Evolutionary conservation across 2,888 invertebrate species (phyloP).

Genomic region (Stenodema calcarata): DNA sequence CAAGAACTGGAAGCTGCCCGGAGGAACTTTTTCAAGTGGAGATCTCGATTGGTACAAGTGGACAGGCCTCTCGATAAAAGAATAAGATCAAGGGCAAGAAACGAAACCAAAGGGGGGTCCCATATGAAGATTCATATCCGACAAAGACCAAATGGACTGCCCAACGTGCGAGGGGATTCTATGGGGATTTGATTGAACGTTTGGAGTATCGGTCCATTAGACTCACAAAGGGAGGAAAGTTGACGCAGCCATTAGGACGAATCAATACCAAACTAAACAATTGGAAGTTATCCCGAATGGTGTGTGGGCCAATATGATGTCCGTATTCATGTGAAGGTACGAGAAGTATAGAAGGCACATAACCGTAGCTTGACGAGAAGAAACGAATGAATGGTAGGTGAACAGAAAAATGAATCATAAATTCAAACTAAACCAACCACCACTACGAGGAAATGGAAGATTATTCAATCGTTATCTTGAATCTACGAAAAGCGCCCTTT

Average conservation of each 20-base stretch:
- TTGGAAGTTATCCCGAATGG: background rate
- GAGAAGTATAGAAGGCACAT: background rate
- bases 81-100: constrained; percentile 33
- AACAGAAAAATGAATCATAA: no score
- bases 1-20: background rate
- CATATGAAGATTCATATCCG: constrained; percentile 27
- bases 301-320: background rate
- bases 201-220: background rate
- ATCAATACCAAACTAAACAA: background rate
- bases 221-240: background rate
- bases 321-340: background rate
- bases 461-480: no score
- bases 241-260: background rate
- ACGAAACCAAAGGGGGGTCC: background rate
- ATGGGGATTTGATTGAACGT: background rate
- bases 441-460: no score
- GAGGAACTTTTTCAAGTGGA: constrained; percentile 19
- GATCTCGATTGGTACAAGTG: constrained; percentile 27
- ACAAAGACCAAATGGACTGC: background rate
- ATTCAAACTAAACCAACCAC: no score
- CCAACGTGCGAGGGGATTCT: background rate
- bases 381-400: background rate
- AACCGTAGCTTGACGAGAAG: background rate
- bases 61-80: constrained; percentile 9
- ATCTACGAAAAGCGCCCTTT: no score